Conservation (phyloP, 2,888 invertebrate species). For the Volucella bombylans region DNA sequence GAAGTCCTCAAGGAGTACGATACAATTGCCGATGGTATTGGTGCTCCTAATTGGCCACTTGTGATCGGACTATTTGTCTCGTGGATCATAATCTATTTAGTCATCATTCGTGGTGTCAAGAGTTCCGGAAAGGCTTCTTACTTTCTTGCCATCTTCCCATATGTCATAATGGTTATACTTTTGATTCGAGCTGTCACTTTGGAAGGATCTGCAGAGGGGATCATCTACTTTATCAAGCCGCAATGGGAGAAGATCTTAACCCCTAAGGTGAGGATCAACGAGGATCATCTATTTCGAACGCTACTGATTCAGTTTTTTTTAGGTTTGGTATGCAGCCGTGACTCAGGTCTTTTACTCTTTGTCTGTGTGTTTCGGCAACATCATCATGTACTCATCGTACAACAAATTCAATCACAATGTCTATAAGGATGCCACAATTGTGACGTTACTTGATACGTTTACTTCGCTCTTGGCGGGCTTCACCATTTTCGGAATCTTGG, state of each 20-base stretch:
- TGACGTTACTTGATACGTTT: conserved; percentile 84
- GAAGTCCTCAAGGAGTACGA: conserved; percentile 83
- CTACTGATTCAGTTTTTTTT: conserved; percentile 36
- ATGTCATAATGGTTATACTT: conserved; percentile 86
- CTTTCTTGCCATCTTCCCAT: conserved; percentile 89
- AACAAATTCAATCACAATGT: conserved; percentile 86
- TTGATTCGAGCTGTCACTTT: conserved; percentile 86
- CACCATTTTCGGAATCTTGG: conserved; percentile 85
- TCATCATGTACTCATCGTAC: conserved; percentile 86
- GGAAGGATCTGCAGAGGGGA: conserved; percentile 85
- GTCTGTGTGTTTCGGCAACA: conserved; percentile 86
- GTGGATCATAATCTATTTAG: conserved; percentile 84
- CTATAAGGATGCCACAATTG: conserved; percentile 85
- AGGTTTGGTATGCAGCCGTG: conserved; percentile 87
- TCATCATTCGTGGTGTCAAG: conserved; percentile 85
- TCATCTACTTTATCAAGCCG: conserved; percentile 86
- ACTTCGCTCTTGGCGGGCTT: conserved; percentile 85
- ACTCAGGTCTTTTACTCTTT: conserved; percentile 87
- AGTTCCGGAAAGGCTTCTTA: conserved; percentile 88
- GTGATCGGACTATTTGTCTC: conserved; percentile 83
- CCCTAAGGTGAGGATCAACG: conserved; percentile 81
- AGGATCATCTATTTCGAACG: neutral
- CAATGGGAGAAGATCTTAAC: conserved; percentile 86
- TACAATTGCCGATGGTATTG: conserved; percentile 84
- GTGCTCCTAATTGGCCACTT: conserved; percentile 84